Conservation (phyloP, 1,140 invertebrate genomes). For the Bombyx mandarina region DNA sequence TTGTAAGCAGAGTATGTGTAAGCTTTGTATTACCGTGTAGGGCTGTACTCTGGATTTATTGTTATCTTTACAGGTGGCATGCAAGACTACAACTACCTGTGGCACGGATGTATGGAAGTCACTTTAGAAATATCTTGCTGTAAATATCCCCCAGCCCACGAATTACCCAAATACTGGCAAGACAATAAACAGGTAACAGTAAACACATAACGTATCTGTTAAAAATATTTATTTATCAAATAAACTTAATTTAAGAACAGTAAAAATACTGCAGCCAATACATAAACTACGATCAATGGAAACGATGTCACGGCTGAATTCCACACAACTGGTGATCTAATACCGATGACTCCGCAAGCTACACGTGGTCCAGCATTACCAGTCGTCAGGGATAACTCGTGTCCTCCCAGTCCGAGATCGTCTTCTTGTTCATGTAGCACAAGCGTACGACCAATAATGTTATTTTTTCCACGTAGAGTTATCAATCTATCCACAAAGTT, state of each 20-base stretch:
- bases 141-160: conserved; percentile 90
- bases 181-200: conserved; percentile 85
- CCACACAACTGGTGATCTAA: conserved; percentile 54
- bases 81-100: conserved; percentile 99
- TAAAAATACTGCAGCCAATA: conserved; percentile 11
- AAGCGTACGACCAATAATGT: conserved; percentile 83
- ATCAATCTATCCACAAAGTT: conserved; percentile 77
- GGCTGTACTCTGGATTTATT: too few relatives aligned
- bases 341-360: conserved; percentile 85
- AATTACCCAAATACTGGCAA: conserved; percentile 93
- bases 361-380: conserved; percentile 85
- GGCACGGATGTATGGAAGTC: conserved; percentile 98
- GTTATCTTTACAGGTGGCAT: conserved; percentile 69
- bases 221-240: neutral
- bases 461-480: conserved; percentile 73
- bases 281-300: conserved; percentile 25
- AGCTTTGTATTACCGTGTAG: too few relatives aligned
- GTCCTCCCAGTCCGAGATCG: conserved; percentile 81
- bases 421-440: conserved; percentile 83
- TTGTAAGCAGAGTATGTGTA: too few relatives aligned
- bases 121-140: conserved; percentile 98
- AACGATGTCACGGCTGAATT: conserved; percentile 27
- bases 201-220: neutral
- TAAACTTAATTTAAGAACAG: conserved; percentile 1
- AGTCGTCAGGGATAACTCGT: conserved; percentile 79